phyloP scores from a whole-genome alignment of 2,888 invertebrate genomes.

The Leptopterna dolabrata region DNA sequence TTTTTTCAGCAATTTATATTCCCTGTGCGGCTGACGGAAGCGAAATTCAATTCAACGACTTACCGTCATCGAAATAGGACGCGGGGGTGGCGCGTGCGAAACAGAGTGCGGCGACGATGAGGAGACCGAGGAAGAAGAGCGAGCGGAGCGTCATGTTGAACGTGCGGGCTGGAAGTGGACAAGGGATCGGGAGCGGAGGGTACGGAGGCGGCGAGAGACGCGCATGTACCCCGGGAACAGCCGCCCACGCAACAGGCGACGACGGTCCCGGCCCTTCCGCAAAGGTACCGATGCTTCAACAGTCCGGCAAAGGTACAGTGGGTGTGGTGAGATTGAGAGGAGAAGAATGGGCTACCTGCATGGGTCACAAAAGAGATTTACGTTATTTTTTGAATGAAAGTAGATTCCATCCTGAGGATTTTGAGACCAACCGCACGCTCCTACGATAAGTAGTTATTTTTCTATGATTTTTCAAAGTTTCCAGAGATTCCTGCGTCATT shows the following conservation, averaged over 20 bases:
- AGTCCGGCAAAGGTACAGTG: no score
- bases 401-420: no score
- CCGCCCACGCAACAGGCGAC: slow-evolving; percentile 49
- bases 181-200: neutral
- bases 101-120: slow-evolving; percentile 61
- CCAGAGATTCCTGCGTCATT: no score
- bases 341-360: no score
- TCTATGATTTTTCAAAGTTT: no score
- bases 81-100: slow-evolving; percentile 61
- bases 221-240: slow-evolving; percentile 24
- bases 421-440: no score
- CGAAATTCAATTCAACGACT: slow-evolving; percentile 49
- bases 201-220: neutral
- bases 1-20: no score
- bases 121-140: slow-evolving; percentile 52
- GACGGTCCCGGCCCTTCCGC: neutral
- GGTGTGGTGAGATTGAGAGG: no score
- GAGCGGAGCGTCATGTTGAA: slow-evolving; percentile 46
- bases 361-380: no score
- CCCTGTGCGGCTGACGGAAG: no score
- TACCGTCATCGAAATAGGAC: slow-evolving; percentile 66
- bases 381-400: no score
- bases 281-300: neutral
- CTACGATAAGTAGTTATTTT: no score
- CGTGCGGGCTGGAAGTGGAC: slow-evolving; percentile 45